These are phyloP conservation scores for Antechinus flavipes DNA, from an alignment of 2,113 vertebrate genomes.

Conservation along the genomic window DNA sequence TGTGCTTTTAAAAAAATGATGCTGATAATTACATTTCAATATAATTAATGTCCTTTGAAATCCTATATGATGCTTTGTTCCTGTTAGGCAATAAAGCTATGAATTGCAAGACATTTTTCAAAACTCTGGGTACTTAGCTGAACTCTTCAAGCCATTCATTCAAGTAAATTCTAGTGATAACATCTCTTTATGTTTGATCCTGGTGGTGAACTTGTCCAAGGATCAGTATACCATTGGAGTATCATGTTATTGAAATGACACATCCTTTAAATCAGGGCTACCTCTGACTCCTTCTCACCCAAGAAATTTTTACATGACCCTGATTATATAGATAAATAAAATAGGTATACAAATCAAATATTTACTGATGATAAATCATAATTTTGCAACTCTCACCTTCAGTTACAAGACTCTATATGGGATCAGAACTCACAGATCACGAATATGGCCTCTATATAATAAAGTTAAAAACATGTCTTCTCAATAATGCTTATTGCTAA, in stretches of 20 bases:
- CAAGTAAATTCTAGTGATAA: background rate
- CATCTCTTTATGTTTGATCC: background rate
- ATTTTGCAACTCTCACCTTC: too few relatives aligned
- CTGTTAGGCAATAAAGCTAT: background rate
- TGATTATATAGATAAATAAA: too few relatives aligned
- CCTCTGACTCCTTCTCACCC: too few relatives aligned
- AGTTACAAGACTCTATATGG: too few relatives aligned
- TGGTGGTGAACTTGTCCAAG: background rate
- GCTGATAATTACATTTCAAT: background rate
- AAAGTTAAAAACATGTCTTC: background rate
- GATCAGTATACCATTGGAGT: background rate
- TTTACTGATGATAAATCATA: too few relatives aligned
- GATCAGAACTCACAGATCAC: too few relatives aligned
- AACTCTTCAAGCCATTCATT: background rate
- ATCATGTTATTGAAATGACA: background rate
- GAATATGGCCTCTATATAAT: background rate
- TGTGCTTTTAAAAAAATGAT: background rate
- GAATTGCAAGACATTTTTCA: background rate
- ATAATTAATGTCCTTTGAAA: background rate
- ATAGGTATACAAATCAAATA: too few relatives aligned
- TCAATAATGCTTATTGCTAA: background rate
- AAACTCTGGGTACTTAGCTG: background rate
- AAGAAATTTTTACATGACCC: too few relatives aligned
- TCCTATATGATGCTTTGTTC: background rate
- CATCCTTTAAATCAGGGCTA: background rate